Base-by-base conservation (phyloP, 2,113 vertebrate genomes). In the Pontoporia blainvillei region DNA sequence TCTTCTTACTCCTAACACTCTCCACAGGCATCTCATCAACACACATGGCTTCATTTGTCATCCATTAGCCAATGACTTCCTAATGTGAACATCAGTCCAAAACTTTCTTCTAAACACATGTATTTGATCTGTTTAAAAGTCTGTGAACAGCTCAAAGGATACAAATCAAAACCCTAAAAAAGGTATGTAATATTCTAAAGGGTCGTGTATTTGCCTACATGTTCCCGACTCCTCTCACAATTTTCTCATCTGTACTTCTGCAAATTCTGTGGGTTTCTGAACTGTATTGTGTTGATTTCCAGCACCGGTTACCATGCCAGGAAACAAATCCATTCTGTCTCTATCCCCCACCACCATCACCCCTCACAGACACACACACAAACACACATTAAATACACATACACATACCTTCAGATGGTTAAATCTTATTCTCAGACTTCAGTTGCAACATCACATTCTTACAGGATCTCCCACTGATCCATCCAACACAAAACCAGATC, bases 1-100 rank as follows among this genome's bases (percentile, higher is more conserved):
- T 15, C n/a, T 94, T 90, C n/a, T 93, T 52, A 75, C 10, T 91
- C 15, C 21, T 93, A 21, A 71, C 57, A 84, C 54, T 97, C 57
- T 71, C 75, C 92, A 61, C 20, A 84, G 71, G 41, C 44, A 76
- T 61, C 86, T 85, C 71, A 87, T 85, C 92, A 93, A 83, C 66
- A 96, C 34, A n/a, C 29, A 39, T 2, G 21, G 25, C 54, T 86
- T 71, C 59, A 11, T 92, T 86, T 85, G 36, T 59, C 72, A 52
- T 57, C 62, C 14, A 13, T 86, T 64, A 93, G 27, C 46, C 69
- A 91, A 10, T 10, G 41, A 15, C 29, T 85, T 94, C 57, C 46
- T 49, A 57, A 61, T 21, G 41, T 84, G 86, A 14, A 46, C 41
- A 69, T 75, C 31, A 92, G 46, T 73, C 29, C 49, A 66, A 87